A percentile compares a stretch with the other conserved stretches of the same genome.
phyloP scores from a whole-genome alignment of 2,113 vertebrate genomes.

The Sciurus niger region DNA sequence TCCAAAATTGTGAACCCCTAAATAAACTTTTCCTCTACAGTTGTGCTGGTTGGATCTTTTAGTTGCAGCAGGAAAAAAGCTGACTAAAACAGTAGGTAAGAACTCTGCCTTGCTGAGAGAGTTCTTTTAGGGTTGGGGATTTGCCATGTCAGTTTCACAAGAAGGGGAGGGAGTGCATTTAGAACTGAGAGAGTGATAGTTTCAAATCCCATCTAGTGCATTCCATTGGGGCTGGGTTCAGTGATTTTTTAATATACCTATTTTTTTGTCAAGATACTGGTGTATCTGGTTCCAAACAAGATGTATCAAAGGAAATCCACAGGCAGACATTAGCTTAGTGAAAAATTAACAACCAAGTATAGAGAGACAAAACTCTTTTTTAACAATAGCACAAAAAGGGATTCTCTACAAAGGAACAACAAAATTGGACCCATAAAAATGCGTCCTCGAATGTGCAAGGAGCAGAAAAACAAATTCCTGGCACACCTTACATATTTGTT shows the following conservation, averaged over 20 bases:
- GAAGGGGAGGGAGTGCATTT: accelerated
- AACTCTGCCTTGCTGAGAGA: not conserved
- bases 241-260: not conserved
- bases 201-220: not conserved
- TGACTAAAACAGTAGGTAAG: not conserved
- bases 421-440: not conserved
- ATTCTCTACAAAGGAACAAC: not conserved
- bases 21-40: no score
- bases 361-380: not conserved
- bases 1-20: no score
- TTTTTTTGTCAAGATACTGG: not conserved
- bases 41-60: no score
- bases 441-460: not conserved
- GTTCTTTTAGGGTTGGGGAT: not conserved
- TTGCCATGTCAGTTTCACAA: not conserved
- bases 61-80: no score
- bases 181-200: not conserved
- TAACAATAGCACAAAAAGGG: not conserved
- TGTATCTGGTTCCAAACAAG: not conserved
- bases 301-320: constrained; percentile 22
- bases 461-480: constrained; percentile 21
- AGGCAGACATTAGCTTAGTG: not conserved
- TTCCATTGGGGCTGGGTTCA: not conserved
- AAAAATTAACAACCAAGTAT: not conserved
- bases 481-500: not conserved